These are phyloP conservation scores for Hydroisotoma schaefferi DNA, from an alignment of 2,888 invertebrate genomes.

Conservation along the genomic window DNA sequence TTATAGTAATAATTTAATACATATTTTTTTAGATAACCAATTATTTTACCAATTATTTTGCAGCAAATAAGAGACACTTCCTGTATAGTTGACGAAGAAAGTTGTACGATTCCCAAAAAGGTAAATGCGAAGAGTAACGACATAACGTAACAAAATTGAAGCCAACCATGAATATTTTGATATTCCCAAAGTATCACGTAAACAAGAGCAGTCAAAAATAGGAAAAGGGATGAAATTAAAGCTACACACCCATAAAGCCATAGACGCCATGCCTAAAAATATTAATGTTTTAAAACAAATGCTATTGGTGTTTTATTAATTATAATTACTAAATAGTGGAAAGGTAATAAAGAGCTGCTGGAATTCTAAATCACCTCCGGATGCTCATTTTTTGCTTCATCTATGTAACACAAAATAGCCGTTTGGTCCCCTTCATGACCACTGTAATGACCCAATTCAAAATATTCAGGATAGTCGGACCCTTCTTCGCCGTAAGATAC, in stretches of 20 bases:
- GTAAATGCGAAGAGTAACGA: conserved; percentile 42
- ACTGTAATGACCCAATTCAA: conserved; percentile 35
- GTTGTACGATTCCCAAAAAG: conserved; percentile 41
- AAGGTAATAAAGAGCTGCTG: not conserved
- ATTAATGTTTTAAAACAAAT: too few species aligned
- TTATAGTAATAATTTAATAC: conserved; percentile 23
- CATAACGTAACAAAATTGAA: conserved; percentile 47
- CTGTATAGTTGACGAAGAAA: conserved; percentile 40
- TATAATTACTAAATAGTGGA: too few species aligned
- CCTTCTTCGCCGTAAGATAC: conserved; percentile 15
- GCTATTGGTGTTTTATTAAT: too few species aligned
- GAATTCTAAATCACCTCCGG: conserved; percentile 23
- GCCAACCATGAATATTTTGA: conserved; percentile 48
- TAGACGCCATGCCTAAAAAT: conserved; percentile 56
- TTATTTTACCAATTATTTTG: conserved; percentile 42
- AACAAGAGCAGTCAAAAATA: conserved; percentile 63
- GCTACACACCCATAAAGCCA: conserved; percentile 72
- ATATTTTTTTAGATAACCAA: not conserved
- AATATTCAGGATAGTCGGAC: conserved; percentile 31
- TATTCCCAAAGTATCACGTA: conserved; percentile 48
- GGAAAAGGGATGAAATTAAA: conserved; percentile 74
- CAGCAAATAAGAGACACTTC: conserved; percentile 36
- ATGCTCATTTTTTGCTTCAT: conserved; percentile 21
- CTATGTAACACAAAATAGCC: conserved; percentile 44
- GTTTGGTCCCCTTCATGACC: conserved; percentile 41